Evolutionary conservation across 2,113 vertebrate species (phyloP), one percentile per base, ranked within the genome.

Genomic region (Microcebus jonahi): DNA sequence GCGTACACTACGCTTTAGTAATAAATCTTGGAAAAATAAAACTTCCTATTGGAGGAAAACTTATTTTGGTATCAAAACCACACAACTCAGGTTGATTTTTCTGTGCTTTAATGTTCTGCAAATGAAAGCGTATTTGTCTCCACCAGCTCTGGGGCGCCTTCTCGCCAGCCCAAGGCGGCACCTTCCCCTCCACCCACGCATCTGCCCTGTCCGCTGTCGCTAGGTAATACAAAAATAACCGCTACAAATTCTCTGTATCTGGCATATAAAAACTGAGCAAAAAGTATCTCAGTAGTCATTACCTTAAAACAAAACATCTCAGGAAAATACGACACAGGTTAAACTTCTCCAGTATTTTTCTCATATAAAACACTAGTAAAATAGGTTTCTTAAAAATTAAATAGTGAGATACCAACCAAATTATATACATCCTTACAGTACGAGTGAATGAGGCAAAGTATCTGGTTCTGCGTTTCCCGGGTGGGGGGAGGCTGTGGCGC

Each of bases 361-460:
- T 95, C 93, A 97, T 98, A 97, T 95, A 97, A 98, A 96, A 97
- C 92, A 55, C 92, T 96, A 97, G 88, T 92, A 97, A 98, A 98
- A 98, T 95, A 84, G 77, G 70, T 76, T 97, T 94, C 95, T 97
- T 84, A 95, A 85, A 97, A 98, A 97, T 98, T 98, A 98, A 99
- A 98, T 98, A 98, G 95, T 68, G 59, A 98, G 90, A 95, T 97
- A 97, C 36, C 98, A 98, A 98, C 36, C 89, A 79, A 92, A 87
- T 94, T 98, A 95, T 82, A 86, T 48, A 94, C 97, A 97, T 75
- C 71, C 53, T 95, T 96, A 83, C 96, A 93, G 97, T 97, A 97
- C 97, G 96, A 95, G 80, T 15, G 79, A 97, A 91, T 65, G 92
- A 97, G 96, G 87, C 81, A 90, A 91, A 80, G 79, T 10, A 57